Base-by-base conservation (phyloP, 2,113 vertebrate genomes). In the Cyanoramphus novaezelandiae region DNA sequence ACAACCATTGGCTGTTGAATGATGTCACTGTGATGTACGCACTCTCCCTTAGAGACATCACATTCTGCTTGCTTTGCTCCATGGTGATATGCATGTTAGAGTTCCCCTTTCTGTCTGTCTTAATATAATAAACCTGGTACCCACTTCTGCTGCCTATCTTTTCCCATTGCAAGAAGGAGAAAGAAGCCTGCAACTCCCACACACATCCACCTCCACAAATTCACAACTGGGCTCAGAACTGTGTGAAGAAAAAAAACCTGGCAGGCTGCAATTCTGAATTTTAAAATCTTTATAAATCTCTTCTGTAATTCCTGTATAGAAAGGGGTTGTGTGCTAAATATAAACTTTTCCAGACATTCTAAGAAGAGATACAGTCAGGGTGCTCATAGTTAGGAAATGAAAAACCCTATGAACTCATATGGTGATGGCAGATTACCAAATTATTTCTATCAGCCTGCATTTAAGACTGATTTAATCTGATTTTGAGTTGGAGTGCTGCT, bases 191-290 rank as follows among this genome's bases (percentile, higher is more conserved):
- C 50, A 89, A 91, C 92, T 94, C 87, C 86, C 92, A 43, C 87
- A 17, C 57, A 62, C 35, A 85, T 59, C 84, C 62, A 91, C 92
- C 74, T 83, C 69, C 82, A 74, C 23, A 41, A 83, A 92, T 82
- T 93, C 94, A 92, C 77, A 93, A n/a, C 81, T 84, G 91, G 84
- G 75, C 50, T 96, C 28, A 23, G 47, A 71, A 49, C 89, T 86
- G 52, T 49, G 21, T 47, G 84, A 67, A 62, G 27, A 10, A 77
- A 82, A 82, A 93, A 82, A 24, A 35, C 21, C 46, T 83, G 89
- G 88, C 82, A 94, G 82, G 67, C 72, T 90, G 85, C 72, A 86
- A 21, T 94, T 93, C 82, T 50, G 86, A 71, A 62, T 80, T 72
- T 41, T 44, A 86, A 75, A 80, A 49, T 80, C 69, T 77, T 87